Evolutionary conservation across 2,888 invertebrate species (phyloP).

Genomic region (Pollenia amentaria): DNA sequence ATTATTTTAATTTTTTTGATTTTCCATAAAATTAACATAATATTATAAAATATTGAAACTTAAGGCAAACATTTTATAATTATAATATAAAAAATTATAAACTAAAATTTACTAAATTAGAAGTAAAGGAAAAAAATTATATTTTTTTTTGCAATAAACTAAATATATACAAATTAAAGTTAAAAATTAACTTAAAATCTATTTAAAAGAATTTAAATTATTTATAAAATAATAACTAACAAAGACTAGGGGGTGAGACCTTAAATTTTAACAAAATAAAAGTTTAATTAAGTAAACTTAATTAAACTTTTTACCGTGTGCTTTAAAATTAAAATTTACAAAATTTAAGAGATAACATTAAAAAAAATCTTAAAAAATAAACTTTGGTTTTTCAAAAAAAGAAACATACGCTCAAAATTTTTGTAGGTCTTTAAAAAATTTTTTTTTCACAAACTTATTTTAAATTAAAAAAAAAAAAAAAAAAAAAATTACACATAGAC

Average conservation of each 20-base stretch:
- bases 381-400: slow-evolving; percentile 70
- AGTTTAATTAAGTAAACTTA: slow-evolving; percentile 31
- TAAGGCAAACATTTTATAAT: slow-evolving; percentile 67
- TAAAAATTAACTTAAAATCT: slow-evolving; percentile 68
- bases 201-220: slow-evolving; percentile 16
- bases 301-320: slow-evolving; percentile 51
- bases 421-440: slow-evolving; percentile 21
- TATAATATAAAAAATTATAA: slow-evolving; percentile 41
- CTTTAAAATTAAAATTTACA: slow-evolving; percentile 56
- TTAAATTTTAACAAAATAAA: slow-evolving; percentile 40
- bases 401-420: slow-evolving; percentile 62
- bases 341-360: slow-evolving; percentile 29
- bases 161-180: slow-evolving; percentile 72
- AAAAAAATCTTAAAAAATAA: slow-evolving; percentile 57
- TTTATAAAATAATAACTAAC: slow-evolving; percentile 66
- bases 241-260: slow-evolving; percentile 73
- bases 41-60: slow-evolving; percentile 58
- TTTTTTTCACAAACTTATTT: slow-evolving; percentile 42
- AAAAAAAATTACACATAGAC: slow-evolving; percentile 62
- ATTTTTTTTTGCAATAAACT: slow-evolving; percentile 61
- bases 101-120: slow-evolving; percentile 41
- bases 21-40: slow-evolving; percentile 66
- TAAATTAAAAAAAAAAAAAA: slow-evolving; percentile 27
- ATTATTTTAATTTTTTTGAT: slow-evolving; percentile 53
- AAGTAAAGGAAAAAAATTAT: slow-evolving; percentile 40